phyloP scores from a whole-genome alignment of 2,113 vertebrate genomes.

The Anoura caudifer region DNA sequence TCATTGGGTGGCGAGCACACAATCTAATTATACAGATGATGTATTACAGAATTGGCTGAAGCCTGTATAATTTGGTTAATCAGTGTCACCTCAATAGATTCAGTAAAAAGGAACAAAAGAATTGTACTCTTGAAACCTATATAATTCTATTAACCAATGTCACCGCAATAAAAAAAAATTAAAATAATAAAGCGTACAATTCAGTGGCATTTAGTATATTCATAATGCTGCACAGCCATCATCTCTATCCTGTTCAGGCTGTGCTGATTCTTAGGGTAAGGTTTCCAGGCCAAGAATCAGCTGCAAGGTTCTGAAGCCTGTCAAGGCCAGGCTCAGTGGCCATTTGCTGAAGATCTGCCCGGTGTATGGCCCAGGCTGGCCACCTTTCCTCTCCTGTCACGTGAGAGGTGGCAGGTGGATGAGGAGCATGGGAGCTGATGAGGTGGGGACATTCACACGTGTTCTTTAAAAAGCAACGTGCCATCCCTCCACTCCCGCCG shows the following conservation, averaged over 20 bases:
- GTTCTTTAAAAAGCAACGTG: not conserved
- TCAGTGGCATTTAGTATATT: not conserved
- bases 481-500: not conserved
- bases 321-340: not conserved
- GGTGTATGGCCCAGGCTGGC: not conserved
- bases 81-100: no score
- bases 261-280: not conserved
- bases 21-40: no score
- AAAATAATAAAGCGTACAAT: not conserved
- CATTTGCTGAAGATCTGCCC: not conserved
- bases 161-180: not conserved
- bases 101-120: no score
- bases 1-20: not conserved
- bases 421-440: accelerated
- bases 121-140: no score
- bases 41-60: no score
- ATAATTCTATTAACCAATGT: not conserved
- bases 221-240: no score
- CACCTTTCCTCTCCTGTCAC: not conserved
- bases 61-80: no score
- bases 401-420: not conserved
- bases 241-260: not conserved
- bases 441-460: not conserved
- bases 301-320: not conserved
- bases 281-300: not conserved